Conservation (phyloP, 2,113 vertebrate species). For the Coreoperca whiteheadi region DNA sequence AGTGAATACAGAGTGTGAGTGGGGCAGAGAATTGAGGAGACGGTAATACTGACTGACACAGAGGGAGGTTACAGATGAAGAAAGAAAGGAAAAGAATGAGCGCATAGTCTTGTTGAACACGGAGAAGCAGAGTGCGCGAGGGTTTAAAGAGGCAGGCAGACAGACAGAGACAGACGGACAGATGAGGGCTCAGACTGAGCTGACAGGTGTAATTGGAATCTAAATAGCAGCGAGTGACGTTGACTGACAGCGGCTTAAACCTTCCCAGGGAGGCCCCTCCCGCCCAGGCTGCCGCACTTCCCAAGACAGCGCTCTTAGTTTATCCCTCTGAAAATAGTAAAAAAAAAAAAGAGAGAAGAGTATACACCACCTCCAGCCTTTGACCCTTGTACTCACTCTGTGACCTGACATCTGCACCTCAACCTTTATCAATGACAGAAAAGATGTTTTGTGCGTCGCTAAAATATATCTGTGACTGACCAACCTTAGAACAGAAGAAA, state of each 20-base stretch:
- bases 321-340: constrained; percentile 16
- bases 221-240: constrained; percentile 72
- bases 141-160: constrained; percentile 54
- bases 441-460: not conserved
- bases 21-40: constrained; percentile 31
- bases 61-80: constrained; percentile 53
- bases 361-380: constrained; percentile 14
- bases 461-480: not conserved
- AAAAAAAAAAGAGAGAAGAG: not conserved
- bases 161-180: constrained; percentile 45
- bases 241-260: constrained; percentile 78
- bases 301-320: constrained; percentile 25
- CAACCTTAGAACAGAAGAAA: not conserved
- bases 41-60: constrained; percentile 71
- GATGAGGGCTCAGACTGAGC: constrained; percentile 68
- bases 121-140: constrained; percentile 45
- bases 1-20: constrained; percentile 27
- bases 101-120: constrained; percentile 56
- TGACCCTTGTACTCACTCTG: constrained; percentile 31
- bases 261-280: constrained; percentile 26
- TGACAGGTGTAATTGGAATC: constrained; percentile 82
- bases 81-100: constrained; percentile 61
- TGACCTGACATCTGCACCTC: constrained; percentile 29
- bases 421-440: not conserved
- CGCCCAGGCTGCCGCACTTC: constrained; percentile 25